A percentile compares a stretch with the other conserved stretches of the same genome.
phyloP scores from a whole-genome alignment of 1,140 invertebrate genomes.

The Scaptomyza pallida region DNA sequence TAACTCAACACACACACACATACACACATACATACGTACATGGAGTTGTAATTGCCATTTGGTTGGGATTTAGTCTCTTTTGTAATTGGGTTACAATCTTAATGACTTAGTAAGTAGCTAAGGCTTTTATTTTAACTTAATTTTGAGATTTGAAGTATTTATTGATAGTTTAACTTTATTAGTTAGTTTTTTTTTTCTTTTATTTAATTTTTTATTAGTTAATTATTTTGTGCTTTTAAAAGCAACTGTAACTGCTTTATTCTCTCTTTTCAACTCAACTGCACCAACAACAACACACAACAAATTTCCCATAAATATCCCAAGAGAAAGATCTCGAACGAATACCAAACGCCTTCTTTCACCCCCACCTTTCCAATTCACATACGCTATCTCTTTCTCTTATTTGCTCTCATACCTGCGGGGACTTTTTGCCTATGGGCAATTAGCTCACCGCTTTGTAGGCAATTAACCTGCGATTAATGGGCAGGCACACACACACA shows the following conservation, averaged over 20 bases:
- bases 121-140: not conserved
- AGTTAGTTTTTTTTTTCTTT: too few relatives aligned
- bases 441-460: slow-evolving; percentile 78
- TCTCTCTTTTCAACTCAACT: not conserved
- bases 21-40: not conserved
- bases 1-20: slow-evolving; percentile 14
- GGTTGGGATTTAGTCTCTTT: not conserved
- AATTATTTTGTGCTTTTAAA: too few relatives aligned
- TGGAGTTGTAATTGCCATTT: slow-evolving; percentile 9
- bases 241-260: not conserved
- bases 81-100: slow-evolving; percentile 31
- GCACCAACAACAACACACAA: too few relatives aligned
- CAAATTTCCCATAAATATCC: too few relatives aligned
- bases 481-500: slow-evolving; percentile 55
- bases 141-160: not conserved
- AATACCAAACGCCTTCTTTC: slow-evolving; percentile 16
- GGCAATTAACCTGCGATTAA: slow-evolving; percentile 79
- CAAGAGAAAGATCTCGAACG: slow-evolving; percentile 17
- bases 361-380: slow-evolving; percentile 2
- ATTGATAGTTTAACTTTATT: not conserved
- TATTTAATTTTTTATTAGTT: too few relatives aligned
- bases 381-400: not conserved
- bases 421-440: slow-evolving; percentile 47
- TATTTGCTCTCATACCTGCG: slow-evolving; percentile 28
- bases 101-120: slow-evolving; percentile 9